A percentile compares a stretch with the other conserved stretches of the same genome.
Evolutionary conservation across 2,888 invertebrate genomes (phyloP).

Genomic region (Acanthacorydalis orientalis): DNA sequence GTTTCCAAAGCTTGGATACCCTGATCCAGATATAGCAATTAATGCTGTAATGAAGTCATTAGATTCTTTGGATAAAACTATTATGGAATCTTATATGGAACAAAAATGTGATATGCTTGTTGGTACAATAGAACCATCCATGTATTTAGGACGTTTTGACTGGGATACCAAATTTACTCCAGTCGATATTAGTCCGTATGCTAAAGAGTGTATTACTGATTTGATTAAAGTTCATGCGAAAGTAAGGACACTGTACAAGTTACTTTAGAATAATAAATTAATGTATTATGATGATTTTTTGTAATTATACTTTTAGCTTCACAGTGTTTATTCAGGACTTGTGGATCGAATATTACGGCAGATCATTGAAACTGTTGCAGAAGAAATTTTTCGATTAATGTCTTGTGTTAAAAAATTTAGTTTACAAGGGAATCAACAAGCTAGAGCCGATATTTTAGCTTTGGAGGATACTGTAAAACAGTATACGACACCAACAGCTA

Average conservation of each 20-base stretch:
- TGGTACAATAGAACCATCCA: conserved; percentile 89
- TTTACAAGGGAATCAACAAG: conserved; percentile 56
- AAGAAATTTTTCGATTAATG: conserved; percentile 79
- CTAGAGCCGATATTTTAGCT: conserved; percentile 56
- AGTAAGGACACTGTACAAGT: too few species aligned
- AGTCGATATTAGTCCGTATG: conserved; percentile 68
- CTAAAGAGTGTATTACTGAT: conserved; percentile 75
- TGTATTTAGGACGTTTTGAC: conserved; percentile 82
- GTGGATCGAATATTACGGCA: conserved; percentile 53
- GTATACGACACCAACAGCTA: conserved; percentile 48
- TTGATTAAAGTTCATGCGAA: conserved; percentile 63
- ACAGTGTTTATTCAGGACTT: conserved; percentile 60
- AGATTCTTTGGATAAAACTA: conserved; percentile 37
- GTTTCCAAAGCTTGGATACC: conserved; percentile 55
- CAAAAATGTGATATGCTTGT: conserved; percentile 87
- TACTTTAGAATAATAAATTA: too few species aligned
- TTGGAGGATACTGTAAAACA: conserved; percentile 44
- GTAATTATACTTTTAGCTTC: conserved; percentile 48
- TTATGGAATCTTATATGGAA: conserved; percentile 71
- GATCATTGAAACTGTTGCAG: conserved; percentile 81
- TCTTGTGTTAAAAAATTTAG: conserved; percentile 57
- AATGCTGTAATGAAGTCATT: conserved; percentile 48
- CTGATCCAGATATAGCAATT: conserved; percentile 53
- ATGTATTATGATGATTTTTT: too few species aligned
- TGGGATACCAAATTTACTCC: conserved; percentile 65